phyloP scores from a whole-genome alignment of 2,113 vertebrate genomes.

The Aramus guarauna region DNA sequence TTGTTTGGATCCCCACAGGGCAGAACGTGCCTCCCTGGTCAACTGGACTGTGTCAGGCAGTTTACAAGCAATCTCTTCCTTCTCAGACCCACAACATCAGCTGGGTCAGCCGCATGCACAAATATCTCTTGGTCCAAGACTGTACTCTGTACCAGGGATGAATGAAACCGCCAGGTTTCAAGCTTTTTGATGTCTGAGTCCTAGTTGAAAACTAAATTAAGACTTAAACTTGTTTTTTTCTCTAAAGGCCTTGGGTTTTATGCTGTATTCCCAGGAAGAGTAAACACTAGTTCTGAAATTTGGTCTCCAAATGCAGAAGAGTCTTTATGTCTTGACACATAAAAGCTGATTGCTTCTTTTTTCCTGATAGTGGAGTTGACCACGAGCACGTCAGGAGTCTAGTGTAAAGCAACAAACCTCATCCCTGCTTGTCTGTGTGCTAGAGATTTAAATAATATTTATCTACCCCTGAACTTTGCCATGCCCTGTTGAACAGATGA shows the following conservation, averaged over 20 bases:
- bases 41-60: not conserved
- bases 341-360: not conserved
- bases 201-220: not conserved
- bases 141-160: not conserved
- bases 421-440: not conserved
- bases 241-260: not conserved
- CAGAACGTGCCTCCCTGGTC: not conserved
- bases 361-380: not conserved
- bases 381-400: not conserved
- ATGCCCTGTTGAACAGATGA: not conserved
- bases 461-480: not conserved
- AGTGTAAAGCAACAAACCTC: not conserved
- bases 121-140: not conserved
- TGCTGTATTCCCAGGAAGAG: not conserved
- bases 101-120: not conserved
- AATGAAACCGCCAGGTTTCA: not conserved
- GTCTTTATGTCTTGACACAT: not conserved
- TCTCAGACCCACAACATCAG: not conserved
- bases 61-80: not conserved
- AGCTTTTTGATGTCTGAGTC: not conserved
- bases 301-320: not conserved
- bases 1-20: too few species aligned
- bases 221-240: not conserved
- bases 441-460: not conserved
- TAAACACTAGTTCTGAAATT: not conserved